Evolutionary conservation across 1,140 invertebrate species (phyloP), one percentile per base, ranked within the genome.

Genomic region (Pissodes strobi): DNA sequence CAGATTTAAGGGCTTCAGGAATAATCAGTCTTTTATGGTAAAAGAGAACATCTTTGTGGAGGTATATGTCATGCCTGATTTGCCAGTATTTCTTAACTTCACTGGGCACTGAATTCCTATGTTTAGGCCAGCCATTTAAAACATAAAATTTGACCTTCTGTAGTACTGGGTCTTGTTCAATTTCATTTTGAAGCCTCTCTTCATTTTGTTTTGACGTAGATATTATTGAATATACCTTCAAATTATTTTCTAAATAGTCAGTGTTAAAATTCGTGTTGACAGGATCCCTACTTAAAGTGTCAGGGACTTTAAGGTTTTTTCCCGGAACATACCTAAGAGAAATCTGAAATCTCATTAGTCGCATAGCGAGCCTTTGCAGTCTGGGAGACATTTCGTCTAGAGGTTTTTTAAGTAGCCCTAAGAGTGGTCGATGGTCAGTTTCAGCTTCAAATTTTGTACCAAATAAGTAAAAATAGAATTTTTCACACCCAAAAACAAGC

Each of bases 401-500:
- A n/a, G n/a, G n/a, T n/a, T n/a, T n/a, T n/a, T n/a, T n/a, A n/a
- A n/a, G n/a, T n/a, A n/a, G n/a, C n/a, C n/a, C n/a, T n/a, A n/a
- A n/a, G n/a, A n/a, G n/a, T 53, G 51, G 51, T 53, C 30, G 51
- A 17, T 53, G 51, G 18, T 19, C 51, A 19, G 25, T 37, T 34
- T 45, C 41, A 45, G 41, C 41, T 45, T 51, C 2, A 51, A 51
- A 51, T n/a, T 27, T 46, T 15, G 21, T 30, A 8, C 52, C 52
- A 38, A 37, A 55, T 2, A 55, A 17, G 37, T 37, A 55, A 55
- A 19, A 55, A 18, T 13, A 13, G 21, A 60, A 60, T 27, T 30
- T 45, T 34, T 60, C 57, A 48, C 41, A 48, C n/a, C 57, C 59
- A 41, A 62, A 62, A 12, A 62, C 48, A 8, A 39, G 21, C 9